Conservation (phyloP, 2,113 vertebrate genomes). For the Myxocyprinus asiaticus region DNA sequence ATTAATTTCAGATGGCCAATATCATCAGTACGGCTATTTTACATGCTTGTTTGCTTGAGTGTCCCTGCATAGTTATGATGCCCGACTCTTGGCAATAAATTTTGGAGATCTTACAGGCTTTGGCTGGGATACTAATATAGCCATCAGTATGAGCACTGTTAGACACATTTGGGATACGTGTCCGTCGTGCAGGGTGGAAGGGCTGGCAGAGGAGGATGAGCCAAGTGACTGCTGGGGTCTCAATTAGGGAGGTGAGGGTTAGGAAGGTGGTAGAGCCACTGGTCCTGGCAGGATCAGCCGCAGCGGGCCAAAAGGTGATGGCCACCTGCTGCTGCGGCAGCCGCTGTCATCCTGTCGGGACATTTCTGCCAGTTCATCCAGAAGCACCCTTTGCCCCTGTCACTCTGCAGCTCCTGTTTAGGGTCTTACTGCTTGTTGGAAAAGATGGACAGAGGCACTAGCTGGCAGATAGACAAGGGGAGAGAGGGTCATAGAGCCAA, state of each 20-base stretch:
- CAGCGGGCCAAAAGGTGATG: constrained; percentile 39
- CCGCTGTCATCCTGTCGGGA: constrained; percentile 29
- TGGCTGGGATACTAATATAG: constrained; percentile 37
- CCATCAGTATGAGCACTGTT: constrained; percentile 36
- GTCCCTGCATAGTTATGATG: background rate
- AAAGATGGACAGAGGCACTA: constrained; percentile 9
- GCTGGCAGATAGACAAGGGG: constrained; percentile 8
- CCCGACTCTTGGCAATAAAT: constrained; percentile 31
- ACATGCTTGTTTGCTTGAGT: background rate
- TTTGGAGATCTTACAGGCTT: constrained; percentile 17
- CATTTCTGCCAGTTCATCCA: constrained; percentile 14
- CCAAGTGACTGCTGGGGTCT: constrained; percentile 37
- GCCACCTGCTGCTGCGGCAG: constrained; percentile 16
- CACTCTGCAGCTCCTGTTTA: constrained; percentile 17
- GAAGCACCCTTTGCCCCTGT: constrained; percentile 12
- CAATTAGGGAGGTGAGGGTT: constrained; percentile 33
- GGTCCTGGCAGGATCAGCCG: constrained; percentile 24
- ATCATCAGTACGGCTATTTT: background rate
- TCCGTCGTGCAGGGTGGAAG: constrained; percentile 25
- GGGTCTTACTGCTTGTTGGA: background rate
- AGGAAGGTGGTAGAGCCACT: constrained; percentile 14
- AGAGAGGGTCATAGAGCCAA: constrained; percentile 10
- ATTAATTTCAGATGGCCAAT: background rate
- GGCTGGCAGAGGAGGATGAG: constrained; percentile 29
- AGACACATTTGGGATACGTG: constrained; percentile 32